These are phyloP conservation scores for Pituophis catenifer DNA, from an alignment of 2,113 vertebrate genomes.

Conservation along the genomic window DNA sequence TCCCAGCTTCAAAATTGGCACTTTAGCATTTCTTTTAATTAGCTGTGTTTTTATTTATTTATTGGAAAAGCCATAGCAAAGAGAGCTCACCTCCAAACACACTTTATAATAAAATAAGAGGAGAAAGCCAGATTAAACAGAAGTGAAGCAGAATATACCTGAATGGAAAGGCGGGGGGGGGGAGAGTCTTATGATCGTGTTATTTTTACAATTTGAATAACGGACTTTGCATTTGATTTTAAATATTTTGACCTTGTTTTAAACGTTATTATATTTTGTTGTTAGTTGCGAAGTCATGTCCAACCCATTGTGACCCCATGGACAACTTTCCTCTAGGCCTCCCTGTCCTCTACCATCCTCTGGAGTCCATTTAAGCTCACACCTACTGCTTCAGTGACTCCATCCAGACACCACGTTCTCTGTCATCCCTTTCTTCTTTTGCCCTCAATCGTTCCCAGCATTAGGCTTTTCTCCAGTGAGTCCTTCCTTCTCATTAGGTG, in stretches of 20 bases:
- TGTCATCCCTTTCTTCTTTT: too few species aligned
- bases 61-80: background rate
- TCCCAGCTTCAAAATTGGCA: background rate
- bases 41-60: background rate
- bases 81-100: background rate
- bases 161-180: background rate
- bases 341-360: too few species aligned
- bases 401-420: too few species aligned
- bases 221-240: background rate
- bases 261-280: background rate
- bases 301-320: too few species aligned
- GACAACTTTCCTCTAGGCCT: too few species aligned
- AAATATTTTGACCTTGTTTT: background rate
- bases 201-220: background rate
- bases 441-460: too few species aligned
- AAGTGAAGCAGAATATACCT: background rate
- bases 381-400: too few species aligned
- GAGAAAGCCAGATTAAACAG: background rate
- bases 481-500: too few species aligned
- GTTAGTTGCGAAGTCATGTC: too few species aligned
- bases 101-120: background rate
- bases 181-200: background rate
- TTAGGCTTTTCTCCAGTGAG: too few species aligned
- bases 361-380: too few species aligned
- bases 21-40: background rate